Conservation (phyloP, 2,888 invertebrate genomes). For the Tenthredo amoena region DNA sequence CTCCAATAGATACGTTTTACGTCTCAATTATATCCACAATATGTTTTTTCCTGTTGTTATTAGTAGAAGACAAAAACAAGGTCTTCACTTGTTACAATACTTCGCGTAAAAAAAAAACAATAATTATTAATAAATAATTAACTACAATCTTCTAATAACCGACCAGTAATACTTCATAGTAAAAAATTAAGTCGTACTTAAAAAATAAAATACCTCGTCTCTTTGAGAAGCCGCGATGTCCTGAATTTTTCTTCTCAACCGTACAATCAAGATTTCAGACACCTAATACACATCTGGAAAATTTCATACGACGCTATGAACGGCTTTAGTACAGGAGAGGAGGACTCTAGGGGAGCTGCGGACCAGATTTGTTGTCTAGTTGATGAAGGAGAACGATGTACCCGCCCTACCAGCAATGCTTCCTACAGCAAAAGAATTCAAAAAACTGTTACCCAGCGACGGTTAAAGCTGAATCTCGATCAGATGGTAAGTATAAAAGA, state of each 20-base stretch:
- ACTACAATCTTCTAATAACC: background rate
- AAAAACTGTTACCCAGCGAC: conserved; percentile 95
- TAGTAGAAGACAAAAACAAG: conserved; percentile 10
- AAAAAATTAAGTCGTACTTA: background rate
- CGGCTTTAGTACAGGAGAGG: conserved; percentile 95
- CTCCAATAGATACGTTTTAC: background rate
- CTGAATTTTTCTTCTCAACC: background rate
- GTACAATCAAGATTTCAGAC: background rate
- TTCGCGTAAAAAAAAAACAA: background rate
- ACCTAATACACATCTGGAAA: conserved; percentile 57
- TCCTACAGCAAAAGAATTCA: conserved; percentile 98
- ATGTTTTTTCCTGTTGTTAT: background rate
- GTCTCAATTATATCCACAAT: background rate
- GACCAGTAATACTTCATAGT: background rate
- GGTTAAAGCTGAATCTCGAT: conserved; percentile 93
- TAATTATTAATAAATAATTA: background rate
- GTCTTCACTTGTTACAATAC: background rate
- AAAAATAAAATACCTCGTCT: background rate
- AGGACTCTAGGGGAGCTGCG: conserved; percentile 92
- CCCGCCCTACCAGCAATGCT: conserved; percentile 94
- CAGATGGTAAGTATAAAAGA: conserved; percentile 81
- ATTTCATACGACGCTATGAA: conserved; percentile 86
- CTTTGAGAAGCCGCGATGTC: background rate
- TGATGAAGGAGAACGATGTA: conserved; percentile 93
- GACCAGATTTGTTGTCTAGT: conserved; percentile 96